A percentile compares a stretch with the other conserved stretches of the same genome.
phyloP scores from a whole-genome alignment of 2,888 invertebrate species.

The Diploptera punctata region DNA sequence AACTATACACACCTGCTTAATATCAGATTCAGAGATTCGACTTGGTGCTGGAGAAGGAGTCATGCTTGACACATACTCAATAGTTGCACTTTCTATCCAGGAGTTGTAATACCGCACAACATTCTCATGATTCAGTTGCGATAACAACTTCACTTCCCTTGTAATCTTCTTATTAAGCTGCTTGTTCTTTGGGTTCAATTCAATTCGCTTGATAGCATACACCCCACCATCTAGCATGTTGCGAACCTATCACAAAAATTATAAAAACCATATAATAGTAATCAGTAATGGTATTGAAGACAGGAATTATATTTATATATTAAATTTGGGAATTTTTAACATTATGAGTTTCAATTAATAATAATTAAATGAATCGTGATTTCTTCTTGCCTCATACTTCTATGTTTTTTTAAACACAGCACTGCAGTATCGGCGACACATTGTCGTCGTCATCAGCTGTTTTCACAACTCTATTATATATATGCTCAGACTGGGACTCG shows the following conservation, averaged over 20 bases:
- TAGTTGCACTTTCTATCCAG: constrained; percentile 83
- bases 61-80: constrained; percentile 46
- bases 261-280: no score
- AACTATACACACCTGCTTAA: constrained; percentile 5
- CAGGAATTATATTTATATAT: no score
- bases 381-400: no score
- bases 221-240: constrained; percentile 92
- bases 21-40: not conserved
- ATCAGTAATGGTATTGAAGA: no score
- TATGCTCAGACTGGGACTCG: no score
- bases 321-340: no score
- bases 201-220: constrained; percentile 95
- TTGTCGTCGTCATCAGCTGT: no score
- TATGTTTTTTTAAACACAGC: no score
- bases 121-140: constrained; percentile 95
- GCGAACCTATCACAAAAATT: constrained; percentile 70
- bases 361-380: no score
- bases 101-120: constrained; percentile 97
- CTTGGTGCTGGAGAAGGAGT: constrained; percentile 7
- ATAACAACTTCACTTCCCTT: constrained; percentile 92
- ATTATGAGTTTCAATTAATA: no score
- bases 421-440: no score
- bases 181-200: constrained; percentile 83
- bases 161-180: constrained; percentile 89
- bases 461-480: no score